phyloP scores from a whole-genome alignment of 2,113 vertebrate genomes.

The Collichthys lucidus region DNA sequence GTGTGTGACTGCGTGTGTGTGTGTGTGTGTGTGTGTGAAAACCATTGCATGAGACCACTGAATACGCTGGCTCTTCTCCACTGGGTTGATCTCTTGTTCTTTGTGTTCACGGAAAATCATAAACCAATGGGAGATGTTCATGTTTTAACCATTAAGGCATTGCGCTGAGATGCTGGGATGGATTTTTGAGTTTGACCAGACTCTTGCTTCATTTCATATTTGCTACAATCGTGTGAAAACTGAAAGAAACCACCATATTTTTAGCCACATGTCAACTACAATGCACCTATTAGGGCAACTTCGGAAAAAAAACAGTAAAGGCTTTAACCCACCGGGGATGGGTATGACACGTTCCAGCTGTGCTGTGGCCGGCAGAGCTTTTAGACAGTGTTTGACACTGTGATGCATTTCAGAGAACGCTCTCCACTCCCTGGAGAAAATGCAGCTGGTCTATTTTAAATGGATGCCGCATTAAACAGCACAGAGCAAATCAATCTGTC shows the following conservation, averaged over 20 bases:
- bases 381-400: no score
- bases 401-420: no score
- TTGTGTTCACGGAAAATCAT: background rate
- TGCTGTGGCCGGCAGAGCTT: no score
- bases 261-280: background rate
- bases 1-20: background rate
- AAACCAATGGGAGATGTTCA: background rate
- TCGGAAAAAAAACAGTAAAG: background rate
- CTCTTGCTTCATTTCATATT: background rate
- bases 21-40: background rate
- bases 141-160: background rate
- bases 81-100: background rate
- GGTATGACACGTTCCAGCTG: no score
- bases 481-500: no score
- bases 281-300: no score
- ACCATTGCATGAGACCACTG: background rate
- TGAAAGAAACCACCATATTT: background rate
- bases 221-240: background rate
- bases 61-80: background rate
- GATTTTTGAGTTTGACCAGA: background rate
- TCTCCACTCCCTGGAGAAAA: no score
- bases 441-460: no score
- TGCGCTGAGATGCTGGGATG: background rate
- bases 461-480: no score
- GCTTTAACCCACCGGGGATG: no score